Percentiles rank a stretch among this genome's conserved stretches.
Conservation (phyloP, 2,797 vertebrate genomes). For the Coluber constrictor region DNA sequence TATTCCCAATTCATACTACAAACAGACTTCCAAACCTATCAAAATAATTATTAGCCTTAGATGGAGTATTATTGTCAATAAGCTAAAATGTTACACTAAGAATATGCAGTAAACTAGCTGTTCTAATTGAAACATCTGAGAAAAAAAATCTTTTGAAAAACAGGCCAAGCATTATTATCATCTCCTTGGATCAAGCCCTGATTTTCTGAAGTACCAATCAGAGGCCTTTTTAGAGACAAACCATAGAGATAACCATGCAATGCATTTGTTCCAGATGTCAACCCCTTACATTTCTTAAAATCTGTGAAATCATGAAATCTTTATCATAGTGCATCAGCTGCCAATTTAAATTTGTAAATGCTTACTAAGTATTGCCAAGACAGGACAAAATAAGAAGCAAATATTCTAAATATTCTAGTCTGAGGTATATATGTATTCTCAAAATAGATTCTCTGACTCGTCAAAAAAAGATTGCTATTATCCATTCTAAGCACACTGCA, state of each 20-base stretch:
- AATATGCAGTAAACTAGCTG: background rate
- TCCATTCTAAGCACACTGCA: background rate
- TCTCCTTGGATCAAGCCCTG: background rate
- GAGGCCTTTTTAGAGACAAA: background rate
- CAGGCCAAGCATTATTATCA: background rate
- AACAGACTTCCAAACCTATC: background rate
- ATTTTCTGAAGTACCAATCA: background rate
- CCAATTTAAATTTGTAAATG: background rate
- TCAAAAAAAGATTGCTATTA: background rate
- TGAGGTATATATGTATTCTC: conserved; percentile 1
- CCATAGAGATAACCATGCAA: background rate
- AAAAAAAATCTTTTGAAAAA: background rate
- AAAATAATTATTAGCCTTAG: background rate
- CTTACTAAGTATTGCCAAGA: background rate
- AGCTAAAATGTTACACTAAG: background rate
- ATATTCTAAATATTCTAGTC: accelerated
- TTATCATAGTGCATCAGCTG: background rate
- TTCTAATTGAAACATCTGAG: background rate
- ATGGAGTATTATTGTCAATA: background rate
- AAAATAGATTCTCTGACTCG: background rate
- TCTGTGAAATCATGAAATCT: background rate
- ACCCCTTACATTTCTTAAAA: background rate
- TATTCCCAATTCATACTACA: background rate
- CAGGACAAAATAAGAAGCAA: background rate
- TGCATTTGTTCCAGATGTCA: background rate